Conservation (phyloP, 2,113 vertebrate genomes). For the Cacatua alba region DNA sequence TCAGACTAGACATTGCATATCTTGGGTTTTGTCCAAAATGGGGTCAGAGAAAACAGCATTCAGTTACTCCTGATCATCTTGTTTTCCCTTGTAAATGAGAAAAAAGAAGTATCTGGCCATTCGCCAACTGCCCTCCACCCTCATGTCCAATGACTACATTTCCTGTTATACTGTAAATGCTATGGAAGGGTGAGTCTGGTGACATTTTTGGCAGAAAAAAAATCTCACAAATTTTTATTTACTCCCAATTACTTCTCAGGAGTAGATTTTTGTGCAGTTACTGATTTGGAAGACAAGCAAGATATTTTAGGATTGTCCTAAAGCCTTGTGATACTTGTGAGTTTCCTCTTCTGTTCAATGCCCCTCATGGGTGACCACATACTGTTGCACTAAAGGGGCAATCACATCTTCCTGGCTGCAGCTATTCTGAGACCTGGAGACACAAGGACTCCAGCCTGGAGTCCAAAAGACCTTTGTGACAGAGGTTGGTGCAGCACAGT, state of each 20-base stretch:
- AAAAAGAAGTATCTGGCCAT: not conserved
- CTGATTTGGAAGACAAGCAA: not conserved
- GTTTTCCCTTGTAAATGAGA: constrained; percentile 7
- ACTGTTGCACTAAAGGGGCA: not conserved
- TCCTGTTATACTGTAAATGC: constrained; percentile 43
- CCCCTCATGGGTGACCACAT: accelerated
- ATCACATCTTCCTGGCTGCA: not conserved
- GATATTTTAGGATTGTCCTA: not conserved
- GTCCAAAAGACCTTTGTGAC: not conserved
- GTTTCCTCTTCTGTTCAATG: not conserved
- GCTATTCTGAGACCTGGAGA: not conserved
- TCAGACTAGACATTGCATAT: not conserved
- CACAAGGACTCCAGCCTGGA: not conserved
- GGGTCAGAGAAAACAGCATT: not conserved
- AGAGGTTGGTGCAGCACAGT: not conserved
- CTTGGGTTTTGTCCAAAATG: not conserved
- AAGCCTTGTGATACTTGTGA: not conserved
- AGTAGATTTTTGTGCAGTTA: not conserved
- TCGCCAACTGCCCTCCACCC: constrained; percentile 49
- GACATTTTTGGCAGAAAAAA: not conserved
- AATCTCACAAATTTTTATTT: not conserved
- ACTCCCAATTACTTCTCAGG: not conserved
- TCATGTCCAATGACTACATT: constrained; percentile 26
- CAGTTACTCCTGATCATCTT: not conserved
- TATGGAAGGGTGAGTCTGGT: not conserved